Evolutionary conservation across 2,888 invertebrate genomes (phyloP).

Genomic region (Pantelozetes paolii): DNA sequence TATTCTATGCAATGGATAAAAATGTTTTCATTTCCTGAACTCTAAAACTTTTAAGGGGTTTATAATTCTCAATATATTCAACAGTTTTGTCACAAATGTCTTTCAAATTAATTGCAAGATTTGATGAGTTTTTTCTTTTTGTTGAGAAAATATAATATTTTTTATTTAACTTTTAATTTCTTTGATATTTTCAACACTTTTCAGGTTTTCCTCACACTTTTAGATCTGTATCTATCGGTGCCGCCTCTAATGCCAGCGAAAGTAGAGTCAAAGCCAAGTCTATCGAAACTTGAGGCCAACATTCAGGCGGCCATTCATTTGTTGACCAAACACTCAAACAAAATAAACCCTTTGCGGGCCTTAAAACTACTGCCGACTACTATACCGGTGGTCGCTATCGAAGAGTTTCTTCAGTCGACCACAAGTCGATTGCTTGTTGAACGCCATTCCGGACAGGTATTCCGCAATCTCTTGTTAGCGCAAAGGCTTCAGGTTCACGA

Average conservation of each 20-base stretch:
- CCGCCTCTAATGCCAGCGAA: not conserved
- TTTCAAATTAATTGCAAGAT: no score
- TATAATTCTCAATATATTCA: no score
- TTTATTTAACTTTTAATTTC: no score
- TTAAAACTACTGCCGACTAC: conserved; percentile 66
- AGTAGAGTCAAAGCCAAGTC: not conserved
- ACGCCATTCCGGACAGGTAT: conserved; percentile 69
- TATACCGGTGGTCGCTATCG: conserved; percentile 69
- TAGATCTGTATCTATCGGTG: conserved; percentile 41
- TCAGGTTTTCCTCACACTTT: conserved; percentile 43
- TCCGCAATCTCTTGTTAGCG: conserved; percentile 75
- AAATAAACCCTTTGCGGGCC: conserved; percentile 76
- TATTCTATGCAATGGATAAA: no score
- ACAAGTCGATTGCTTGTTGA: conserved; percentile 72
- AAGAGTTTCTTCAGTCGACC: conserved; percentile 62
- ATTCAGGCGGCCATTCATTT: conserved; percentile 72
- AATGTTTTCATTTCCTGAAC: no score
- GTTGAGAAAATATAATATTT: no score
- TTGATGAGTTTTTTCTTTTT: no score
- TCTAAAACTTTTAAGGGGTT: no score
- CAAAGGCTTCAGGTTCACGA: conserved; percentile 80
- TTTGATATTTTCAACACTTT: no score
- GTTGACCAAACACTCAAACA: conserved; percentile 74
- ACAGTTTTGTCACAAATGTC: no score
- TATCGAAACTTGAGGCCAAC: conserved; percentile 59